Evolutionary conservation across 2,797 vertebrate genomes (phyloP).

Genomic region (Poecilia gillii): DNA sequence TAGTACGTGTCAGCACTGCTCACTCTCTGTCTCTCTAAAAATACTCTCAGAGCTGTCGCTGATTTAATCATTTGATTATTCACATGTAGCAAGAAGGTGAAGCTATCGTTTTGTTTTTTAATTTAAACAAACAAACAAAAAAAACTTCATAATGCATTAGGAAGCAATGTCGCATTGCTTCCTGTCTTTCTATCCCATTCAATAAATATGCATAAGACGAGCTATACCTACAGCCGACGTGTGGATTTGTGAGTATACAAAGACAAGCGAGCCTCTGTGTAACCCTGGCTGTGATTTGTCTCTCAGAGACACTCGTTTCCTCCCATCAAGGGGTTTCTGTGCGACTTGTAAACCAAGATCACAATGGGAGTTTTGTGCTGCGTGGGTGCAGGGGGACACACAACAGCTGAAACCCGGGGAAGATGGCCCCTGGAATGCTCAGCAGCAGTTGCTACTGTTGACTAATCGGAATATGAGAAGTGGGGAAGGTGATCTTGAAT

Average conservation of each 20-base stretch:
- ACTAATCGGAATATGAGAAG: slow-evolving; percentile 99
- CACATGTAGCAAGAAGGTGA: background rate
- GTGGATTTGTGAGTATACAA: slow-evolving; percentile 46
- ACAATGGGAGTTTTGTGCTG: slow-evolving; percentile 95
- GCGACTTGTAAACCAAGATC: slow-evolving; percentile 83
- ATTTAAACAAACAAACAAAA: background rate
- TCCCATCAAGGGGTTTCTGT: slow-evolving; percentile 83
- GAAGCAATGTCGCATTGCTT: slow-evolving; percentile 34
- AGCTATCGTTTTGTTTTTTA: slow-evolving; percentile 20
- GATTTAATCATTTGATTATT: slow-evolving; percentile 31
- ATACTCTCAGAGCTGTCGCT: slow-evolving; percentile 72
- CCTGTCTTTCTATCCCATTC: slow-evolving; percentile 13
- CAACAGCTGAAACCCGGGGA: slow-evolving; percentile 96
- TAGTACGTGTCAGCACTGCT: slow-evolving; percentile 87
- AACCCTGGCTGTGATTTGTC: slow-evolving; percentile 81
- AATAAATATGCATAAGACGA: slow-evolving; percentile 47
- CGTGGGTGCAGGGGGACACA: slow-evolving; percentile 84
- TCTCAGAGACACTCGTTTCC: slow-evolving; percentile 83
- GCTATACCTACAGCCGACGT: slow-evolving; percentile 45
- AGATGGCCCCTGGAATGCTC: slow-evolving; percentile 96
- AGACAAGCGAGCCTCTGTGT: slow-evolving; percentile 79
- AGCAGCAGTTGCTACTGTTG: slow-evolving; percentile 98
- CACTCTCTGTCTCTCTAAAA: slow-evolving; percentile 75
- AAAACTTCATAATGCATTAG: background rate
- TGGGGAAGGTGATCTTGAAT: slow-evolving; percentile 96